Conservation (phyloP, 2,888 invertebrate genomes). For the Liopterus haemorrhoidalis region DNA sequence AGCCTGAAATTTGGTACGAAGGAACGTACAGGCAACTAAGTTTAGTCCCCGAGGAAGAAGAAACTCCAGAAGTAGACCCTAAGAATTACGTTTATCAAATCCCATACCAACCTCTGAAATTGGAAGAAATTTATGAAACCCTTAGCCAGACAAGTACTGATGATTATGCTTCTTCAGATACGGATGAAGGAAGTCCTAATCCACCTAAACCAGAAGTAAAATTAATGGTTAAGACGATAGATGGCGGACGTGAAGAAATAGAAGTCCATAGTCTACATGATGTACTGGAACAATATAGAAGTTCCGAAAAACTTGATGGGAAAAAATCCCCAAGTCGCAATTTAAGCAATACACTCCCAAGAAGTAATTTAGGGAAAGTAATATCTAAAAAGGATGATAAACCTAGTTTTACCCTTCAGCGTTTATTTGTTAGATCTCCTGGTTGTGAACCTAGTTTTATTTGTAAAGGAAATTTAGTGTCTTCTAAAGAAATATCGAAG, state of each 20-base stretch:
- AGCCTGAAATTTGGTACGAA: conserved; percentile 44
- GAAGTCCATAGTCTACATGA: conserved; percentile 47
- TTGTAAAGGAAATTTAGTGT: conserved; percentile 21
- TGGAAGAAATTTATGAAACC: conserved; percentile 15
- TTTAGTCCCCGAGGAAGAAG: conserved; percentile 45
- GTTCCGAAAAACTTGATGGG: conserved; percentile 13
- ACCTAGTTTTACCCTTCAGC: conserved; percentile 41
- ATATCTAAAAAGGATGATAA: conserved; percentile 19
- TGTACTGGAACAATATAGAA: conserved; percentile 36
- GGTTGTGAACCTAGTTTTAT: conserved; percentile 28
- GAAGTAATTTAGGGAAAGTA: conserved; percentile 7
- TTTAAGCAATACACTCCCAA: conserved; percentile 8
- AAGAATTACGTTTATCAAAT: conserved; percentile 1
- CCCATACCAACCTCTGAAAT: no score
- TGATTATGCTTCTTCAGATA: conserved; percentile 31
- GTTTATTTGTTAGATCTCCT: conserved; percentile 40
- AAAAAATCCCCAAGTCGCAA: background rate
- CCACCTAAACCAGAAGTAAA: conserved; percentile 49
- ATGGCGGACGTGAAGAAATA: conserved; percentile 48
- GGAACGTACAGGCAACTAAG: conserved; percentile 45
- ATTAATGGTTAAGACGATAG: conserved; percentile 48
- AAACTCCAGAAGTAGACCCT: conserved; percentile 36
- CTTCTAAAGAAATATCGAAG: conserved; percentile 34
- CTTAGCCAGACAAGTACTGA: conserved; percentile 30
- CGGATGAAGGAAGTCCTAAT: conserved; percentile 31